These are phyloP conservation scores for Plumapathes pennacea DNA, from an alignment of 92 coral and sea anemone genomes.

Conservation along the genomic window DNA sequence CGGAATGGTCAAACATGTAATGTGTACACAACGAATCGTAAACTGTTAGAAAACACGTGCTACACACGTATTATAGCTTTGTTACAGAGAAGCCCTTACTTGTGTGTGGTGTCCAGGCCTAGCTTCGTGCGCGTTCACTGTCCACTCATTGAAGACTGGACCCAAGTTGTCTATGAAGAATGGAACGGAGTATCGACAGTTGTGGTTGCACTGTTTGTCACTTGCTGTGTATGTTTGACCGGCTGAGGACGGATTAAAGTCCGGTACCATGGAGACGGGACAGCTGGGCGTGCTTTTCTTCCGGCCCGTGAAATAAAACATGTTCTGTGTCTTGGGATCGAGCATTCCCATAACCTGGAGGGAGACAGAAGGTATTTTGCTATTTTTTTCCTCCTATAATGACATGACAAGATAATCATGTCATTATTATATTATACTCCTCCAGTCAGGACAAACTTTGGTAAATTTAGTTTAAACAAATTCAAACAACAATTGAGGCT, in stretches of 20 bases:
- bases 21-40: no score
- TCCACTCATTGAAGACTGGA: slow-evolving; percentile 72
- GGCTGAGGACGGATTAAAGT: slow-evolving; percentile 81
- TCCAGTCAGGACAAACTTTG: no score
- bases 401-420: no score
- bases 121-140: slow-evolving; percentile 91
- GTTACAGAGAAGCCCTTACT: slow-evolving; percentile 21
- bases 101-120: slow-evolving; percentile 99
- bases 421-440: no score
- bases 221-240: slow-evolving; percentile 70
- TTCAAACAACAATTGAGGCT: no score
- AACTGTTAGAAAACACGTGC: no score
- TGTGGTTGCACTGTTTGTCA: slow-evolving; percentile 32
- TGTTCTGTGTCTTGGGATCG: slow-evolving; percentile 77
- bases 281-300: slow-evolving; percentile 88
- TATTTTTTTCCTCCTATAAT: no score
- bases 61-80: not conserved
- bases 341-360: slow-evolving; percentile 72
- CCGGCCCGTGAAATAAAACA: slow-evolving; percentile 84
- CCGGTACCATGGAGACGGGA: slow-evolving; percentile 64
- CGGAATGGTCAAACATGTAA: no score
- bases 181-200: slow-evolving; percentile 63
- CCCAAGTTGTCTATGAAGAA: slow-evolving; percentile 90
- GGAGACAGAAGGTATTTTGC: no score
- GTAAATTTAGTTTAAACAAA: no score